Evolutionary conservation across 1,140 invertebrate genomes (phyloP), one percentile per base, ranked within the genome.

Genomic region (Drosophila parabipectinata): DNA sequence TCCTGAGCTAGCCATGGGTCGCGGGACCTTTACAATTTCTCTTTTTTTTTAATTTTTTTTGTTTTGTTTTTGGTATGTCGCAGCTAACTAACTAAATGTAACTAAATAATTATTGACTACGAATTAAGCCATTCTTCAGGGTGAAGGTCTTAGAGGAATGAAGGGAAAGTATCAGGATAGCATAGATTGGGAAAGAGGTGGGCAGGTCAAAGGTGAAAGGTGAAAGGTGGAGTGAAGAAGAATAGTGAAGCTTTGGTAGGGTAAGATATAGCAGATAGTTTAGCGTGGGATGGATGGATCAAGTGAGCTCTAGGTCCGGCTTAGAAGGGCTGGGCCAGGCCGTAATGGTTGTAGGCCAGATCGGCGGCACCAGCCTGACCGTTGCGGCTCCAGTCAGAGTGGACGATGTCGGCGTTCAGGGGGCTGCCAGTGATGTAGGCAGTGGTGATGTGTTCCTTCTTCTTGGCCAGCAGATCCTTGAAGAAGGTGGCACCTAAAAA

Each of bases 401-500:
- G 90, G 44, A 92, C 91, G 60, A 92, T 92, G 56, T 92, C 91
- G 61, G 91, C 91, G 72, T 92, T 92, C 76, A 91, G 74, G 53
- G 91, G 91, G 58, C 90, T 91, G 69, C 91, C 91, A 41, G 90
- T 92, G 57, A 92, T 92, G 79, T 92, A 92, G 68, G 91, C 91
- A 52, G 91, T 92, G 72, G 91, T 92, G 67, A 92, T 91, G 68
- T 92, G 91, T 66, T 92, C 91, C 85, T 91, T 91, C 81, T 92
- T 92, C 72, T 92, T 92, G 72, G 87, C 87, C 68, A 92, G 72
- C 68, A 92, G 68, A 68, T 92, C 91, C 83, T 92, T 91, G 77
- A 92, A 91, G 81, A 92, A 90, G 64, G 90, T 87, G 75, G 87
- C 87, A 87, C 91, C 91, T 87, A 66, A 32, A 32, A 18, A 0